Evolutionary conservation across 2,888 invertebrate genomes (phyloP).

Genomic region (Drosophila setosimentum): DNA sequence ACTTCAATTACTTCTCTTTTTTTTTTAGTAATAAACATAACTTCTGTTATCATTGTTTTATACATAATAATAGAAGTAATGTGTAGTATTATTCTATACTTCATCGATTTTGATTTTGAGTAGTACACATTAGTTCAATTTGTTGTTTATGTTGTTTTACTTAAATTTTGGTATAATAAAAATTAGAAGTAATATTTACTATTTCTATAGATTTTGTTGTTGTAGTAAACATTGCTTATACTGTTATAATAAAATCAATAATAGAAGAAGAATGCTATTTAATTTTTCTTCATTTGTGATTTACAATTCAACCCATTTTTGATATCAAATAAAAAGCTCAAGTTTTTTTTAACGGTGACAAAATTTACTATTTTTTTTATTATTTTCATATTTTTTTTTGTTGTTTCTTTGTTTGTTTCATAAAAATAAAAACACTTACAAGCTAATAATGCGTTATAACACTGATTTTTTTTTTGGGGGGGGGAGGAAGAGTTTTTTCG

Average conservation of each 20-base stretch:
- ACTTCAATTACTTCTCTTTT: not conserved
- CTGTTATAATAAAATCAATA: not conserved
- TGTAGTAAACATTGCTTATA: not conserved
- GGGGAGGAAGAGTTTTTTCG: slow-evolving; percentile 37
- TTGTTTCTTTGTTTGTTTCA: slow-evolving; percentile 85
- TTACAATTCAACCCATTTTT: not conserved
- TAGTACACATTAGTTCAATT: not conserved
- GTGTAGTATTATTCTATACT: not conserved
- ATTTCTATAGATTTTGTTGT: not conserved
- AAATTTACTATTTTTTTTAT: slow-evolving; percentile 85
- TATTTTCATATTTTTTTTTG: slow-evolving; percentile 84
- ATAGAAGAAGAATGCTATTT: not conserved
- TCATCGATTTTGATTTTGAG: not conserved
- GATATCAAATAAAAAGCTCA: slow-evolving; percentile 4
- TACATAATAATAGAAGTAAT: too few species aligned
- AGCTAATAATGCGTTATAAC: slow-evolving; percentile 83
- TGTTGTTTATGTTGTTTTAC: not conserved
- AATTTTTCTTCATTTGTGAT: not conserved
- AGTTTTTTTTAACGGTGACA: slow-evolving; percentile 84
- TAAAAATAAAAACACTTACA: slow-evolving; percentile 84
- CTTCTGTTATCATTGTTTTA: too few species aligned
- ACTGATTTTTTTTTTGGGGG: slow-evolving; percentile 55
- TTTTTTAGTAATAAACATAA: not conserved
- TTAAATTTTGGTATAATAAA: too few species aligned
- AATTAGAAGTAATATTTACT: too few species aligned